Evolutionary conservation across 2,113 vertebrate genomes (phyloP), one percentile per base, ranked within the genome.

Genomic region (Eolophus roseicapilla): DNA sequence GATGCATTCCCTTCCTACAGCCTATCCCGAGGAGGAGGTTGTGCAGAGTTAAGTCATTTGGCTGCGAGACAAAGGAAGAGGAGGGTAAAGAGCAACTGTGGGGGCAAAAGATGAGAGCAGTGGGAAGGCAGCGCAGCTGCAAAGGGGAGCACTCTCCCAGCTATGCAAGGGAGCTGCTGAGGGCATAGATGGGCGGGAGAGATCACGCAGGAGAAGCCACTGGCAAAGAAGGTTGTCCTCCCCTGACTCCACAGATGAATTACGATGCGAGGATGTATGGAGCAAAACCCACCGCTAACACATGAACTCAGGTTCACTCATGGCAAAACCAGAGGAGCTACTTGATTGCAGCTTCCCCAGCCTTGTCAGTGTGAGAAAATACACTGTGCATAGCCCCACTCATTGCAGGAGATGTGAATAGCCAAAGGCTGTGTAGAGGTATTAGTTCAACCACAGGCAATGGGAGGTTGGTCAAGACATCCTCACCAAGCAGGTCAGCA

Each of bases 321-420:
- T 19, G 55, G 46, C 39, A 67, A 70, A 86, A 11, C 6, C 74
- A 41, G 70, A 59, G 62, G 31, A 75, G 63, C 68, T 53, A 24
- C 69, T 67, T 0, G 1, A 9, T 4, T 11, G 69, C 3, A 4
- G 35, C 46, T 75, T 27, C 15, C 10, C 17, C 29, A 33, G 41
- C 41, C 37, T 29, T 9, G 13, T 10, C 87, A 50, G 37, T 0
- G 13, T 21, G 57, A 88, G 57, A 28, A 76, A 47, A 62, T 0
- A 6, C 1, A 39, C 52, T 10, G 33, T 17, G 63, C 3, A 0
- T 2, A 41, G 60, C 65, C 46, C 57, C 1, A 13, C 25, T 35
- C 57, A 1, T 2, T 13, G 17, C 77, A 64, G 55, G 25, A 29
- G 74, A 3, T 39, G 57, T 1, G 1, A 55, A 10, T 0, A 7